phyloP scores from a whole-genome alignment of 2,113 vertebrate genomes.

The Columba livia region DNA sequence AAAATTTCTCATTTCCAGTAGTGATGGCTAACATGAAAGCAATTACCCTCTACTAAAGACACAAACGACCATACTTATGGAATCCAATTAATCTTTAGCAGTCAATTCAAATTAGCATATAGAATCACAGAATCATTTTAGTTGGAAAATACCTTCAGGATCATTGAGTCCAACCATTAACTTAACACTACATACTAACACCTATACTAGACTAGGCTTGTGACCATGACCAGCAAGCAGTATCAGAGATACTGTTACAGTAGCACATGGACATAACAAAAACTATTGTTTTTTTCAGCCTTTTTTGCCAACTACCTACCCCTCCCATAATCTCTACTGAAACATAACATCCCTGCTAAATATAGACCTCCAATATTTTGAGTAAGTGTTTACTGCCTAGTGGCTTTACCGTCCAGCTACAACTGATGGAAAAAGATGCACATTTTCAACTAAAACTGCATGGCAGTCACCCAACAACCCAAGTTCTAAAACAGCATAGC shows the following conservation, averaged over 20 bases:
- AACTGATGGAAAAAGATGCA: background rate
- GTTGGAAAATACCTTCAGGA: too few species aligned
- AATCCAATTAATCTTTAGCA: background rate
- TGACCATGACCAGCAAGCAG: background rate
- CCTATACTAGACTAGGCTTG: background rate
- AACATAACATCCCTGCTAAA: background rate
- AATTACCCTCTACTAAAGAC: background rate
- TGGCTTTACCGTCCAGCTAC: background rate
- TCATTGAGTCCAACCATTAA: too few species aligned
- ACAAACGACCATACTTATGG: background rate
- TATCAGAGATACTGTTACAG: background rate
- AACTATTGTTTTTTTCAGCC: background rate
- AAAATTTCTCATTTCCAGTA: background rate
- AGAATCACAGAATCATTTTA: too few species aligned
- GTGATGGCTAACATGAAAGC: background rate
- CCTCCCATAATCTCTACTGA: background rate
- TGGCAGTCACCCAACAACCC: background rate
- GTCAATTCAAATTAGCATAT: background rate
- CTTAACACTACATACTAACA: too few species aligned
- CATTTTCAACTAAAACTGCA: background rate
- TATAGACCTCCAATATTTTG: rapidly evolving
- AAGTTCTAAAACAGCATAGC: background rate
- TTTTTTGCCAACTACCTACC: background rate
- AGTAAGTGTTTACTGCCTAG: background rate
- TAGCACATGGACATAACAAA: background rate